Evolutionary conservation across 2,113 vertebrate species (phyloP).

Genomic region (Pachyramphus minor): DNA sequence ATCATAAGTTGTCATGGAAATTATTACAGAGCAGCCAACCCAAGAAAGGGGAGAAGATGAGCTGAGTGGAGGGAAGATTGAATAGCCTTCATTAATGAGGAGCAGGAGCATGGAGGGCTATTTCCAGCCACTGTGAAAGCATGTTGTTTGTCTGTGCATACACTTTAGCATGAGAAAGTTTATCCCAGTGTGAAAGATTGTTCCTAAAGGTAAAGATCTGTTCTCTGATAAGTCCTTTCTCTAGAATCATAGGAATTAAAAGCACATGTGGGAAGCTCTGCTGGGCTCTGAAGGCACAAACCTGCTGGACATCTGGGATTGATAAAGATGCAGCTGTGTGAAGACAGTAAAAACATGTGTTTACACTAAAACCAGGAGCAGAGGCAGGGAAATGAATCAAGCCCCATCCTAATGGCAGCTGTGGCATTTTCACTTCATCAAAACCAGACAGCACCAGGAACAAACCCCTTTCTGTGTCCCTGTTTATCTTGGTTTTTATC

Average conservation of each 20-base stretch:
- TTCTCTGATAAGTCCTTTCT: slow-evolving; percentile 38
- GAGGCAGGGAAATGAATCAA: slow-evolving; percentile 78
- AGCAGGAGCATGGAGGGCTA: background rate
- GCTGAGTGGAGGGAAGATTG: background rate
- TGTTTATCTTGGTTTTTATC: slow-evolving; percentile 63
- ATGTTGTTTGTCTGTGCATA: background rate
- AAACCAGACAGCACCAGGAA: slow-evolving; percentile 63
- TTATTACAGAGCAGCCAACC: background rate
- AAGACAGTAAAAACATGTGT: slow-evolving; percentile 78
- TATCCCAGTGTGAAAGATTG: slow-evolving; percentile 20
- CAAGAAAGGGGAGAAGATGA: background rate
- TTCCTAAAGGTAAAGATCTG: slow-evolving; percentile 47
- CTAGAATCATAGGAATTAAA: slow-evolving; percentile 56
- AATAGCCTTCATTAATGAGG: background rate
- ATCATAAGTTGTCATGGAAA: slow-evolving; percentile 20
- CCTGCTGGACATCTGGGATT: slow-evolving; percentile 81
- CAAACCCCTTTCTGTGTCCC: slow-evolving; percentile 58
- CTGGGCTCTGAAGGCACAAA: slow-evolving; percentile 51
- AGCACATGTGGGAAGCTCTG: slow-evolving; percentile 61
- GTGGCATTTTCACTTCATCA: slow-evolving; percentile 74
- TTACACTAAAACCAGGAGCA: slow-evolving; percentile 75
- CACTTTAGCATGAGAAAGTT: slow-evolving; percentile 45
- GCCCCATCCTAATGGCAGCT: slow-evolving; percentile 74
- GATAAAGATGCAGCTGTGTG: slow-evolving; percentile 83
- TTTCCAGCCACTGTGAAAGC: slow-evolving; percentile 14